A percentile compares a stretch with the other conserved stretches of the same genome.
Conservation (phyloP, 2,113 vertebrate genomes). For the Aptenodytes patagonicus region DNA sequence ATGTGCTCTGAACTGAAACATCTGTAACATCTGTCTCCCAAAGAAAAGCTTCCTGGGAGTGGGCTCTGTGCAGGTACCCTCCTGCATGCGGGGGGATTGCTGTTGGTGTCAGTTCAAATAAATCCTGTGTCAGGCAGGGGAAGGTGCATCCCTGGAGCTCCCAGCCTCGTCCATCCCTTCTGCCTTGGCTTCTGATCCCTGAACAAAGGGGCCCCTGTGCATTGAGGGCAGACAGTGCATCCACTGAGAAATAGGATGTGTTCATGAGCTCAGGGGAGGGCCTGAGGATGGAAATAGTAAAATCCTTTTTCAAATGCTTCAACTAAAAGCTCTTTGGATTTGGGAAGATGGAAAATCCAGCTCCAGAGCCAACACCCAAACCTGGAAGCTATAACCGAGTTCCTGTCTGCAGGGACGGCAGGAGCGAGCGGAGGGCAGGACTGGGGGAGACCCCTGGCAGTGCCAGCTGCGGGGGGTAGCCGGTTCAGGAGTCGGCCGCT, state of each 20-base stretch:
- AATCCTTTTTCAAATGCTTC: not conserved
- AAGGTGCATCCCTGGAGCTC: not conserved
- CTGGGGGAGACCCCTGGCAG: not conserved
- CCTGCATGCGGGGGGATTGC: not conserved
- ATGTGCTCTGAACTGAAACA: not conserved
- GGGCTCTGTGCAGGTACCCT: not conserved
- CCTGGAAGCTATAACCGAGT: not conserved
- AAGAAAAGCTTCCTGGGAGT: not conserved
- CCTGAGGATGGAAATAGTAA: not conserved
- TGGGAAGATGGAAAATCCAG: constrained; percentile 12
- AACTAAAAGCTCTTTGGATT: not conserved
- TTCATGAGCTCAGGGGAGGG: not conserved
- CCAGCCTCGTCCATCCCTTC: not conserved
- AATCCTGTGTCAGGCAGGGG: not conserved
- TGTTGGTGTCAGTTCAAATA: not conserved
- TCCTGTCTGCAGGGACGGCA: not conserved
- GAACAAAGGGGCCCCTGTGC: constrained; percentile 15
- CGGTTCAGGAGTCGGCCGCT: fast-evolving
- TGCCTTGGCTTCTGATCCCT: not conserved
- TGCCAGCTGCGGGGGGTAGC: not conserved
- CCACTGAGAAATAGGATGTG: not conserved
- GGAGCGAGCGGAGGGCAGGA: fast-evolving
- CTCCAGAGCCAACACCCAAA: not conserved
- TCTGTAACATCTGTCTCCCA: not conserved
- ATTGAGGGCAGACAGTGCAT: not conserved